Percentiles rank a stretch among this genome's conserved stretches.
These are phyloP conservation scores for Apodemia mormo DNA, from an alignment of 2,888 invertebrate species.

Conservation along the genomic window DNA sequence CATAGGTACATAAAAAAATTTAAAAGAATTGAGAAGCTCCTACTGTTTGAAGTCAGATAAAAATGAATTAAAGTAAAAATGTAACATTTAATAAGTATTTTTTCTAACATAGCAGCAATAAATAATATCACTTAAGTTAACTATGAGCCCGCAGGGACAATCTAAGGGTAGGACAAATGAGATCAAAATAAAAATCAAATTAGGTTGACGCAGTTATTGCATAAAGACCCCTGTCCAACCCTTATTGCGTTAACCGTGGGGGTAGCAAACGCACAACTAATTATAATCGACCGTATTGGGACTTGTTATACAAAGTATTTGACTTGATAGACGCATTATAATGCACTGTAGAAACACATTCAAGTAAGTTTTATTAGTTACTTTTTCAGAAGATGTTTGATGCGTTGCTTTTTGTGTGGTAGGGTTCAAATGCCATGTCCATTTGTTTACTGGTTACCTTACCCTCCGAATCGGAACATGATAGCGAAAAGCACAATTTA, in stretches of 20 bases:
- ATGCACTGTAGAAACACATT: no score
- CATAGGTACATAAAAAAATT: no score
- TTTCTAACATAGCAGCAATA: slow-evolving; percentile 17
- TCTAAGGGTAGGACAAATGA: slow-evolving; percentile 57
- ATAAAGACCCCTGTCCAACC: slow-evolving; percentile 43
- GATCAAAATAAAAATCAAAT: slow-evolving; percentile 66
- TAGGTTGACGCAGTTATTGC: slow-evolving; percentile 45
- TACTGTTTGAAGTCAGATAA: background rate
- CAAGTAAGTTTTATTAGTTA: no score
- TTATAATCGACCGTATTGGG: slow-evolving; percentile 19
- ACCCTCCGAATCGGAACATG: no score
- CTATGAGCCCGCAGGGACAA: slow-evolving; percentile 50
- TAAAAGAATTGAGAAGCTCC: no score
- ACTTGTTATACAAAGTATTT: background rate
- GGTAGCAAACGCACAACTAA: slow-evolving; percentile 20
- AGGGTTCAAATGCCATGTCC: no score
- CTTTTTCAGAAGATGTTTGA: no score
- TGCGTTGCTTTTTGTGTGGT: no score
- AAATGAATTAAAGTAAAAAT: background rate
- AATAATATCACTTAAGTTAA: slow-evolving; percentile 39
- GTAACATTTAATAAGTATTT: background rate
- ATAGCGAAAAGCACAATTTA: no score
- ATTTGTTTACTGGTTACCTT: no score
- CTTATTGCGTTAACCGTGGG: slow-evolving; percentile 32
- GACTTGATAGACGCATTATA: no score